Percentiles rank a stretch among this genome's conserved stretches.
Conservation (phyloP, 2,888 invertebrate species). For the Omphaloscelis lunosa region DNA sequence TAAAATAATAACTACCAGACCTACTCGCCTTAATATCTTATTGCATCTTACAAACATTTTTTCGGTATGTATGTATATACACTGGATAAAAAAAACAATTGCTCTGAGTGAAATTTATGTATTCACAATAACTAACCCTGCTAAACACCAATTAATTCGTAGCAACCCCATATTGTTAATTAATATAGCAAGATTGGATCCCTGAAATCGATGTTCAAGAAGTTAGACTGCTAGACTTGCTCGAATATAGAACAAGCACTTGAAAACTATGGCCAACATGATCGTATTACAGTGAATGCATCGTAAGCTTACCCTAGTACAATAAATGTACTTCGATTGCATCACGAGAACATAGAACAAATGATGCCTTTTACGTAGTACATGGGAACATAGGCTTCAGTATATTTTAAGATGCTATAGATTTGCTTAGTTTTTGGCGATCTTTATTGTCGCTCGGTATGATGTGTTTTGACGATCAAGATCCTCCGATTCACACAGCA, state of each 20-base stretch:
- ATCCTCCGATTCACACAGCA: no score
- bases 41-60: no score
- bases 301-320: neutral
- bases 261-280: constrained; percentile 27
- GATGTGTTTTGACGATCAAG: neutral
- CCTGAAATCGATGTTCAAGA: constrained; percentile 16
- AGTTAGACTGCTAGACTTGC: constrained; percentile 20
- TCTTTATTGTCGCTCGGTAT: neutral
- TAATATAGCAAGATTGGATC: constrained; percentile 18
- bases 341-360: neutral
- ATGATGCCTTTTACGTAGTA: neutral
- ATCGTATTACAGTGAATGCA: constrained; percentile 10
- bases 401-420: neutral
- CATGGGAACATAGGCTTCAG: neutral
- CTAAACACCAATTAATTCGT: neutral
- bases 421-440: neutral
- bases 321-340: neutral
- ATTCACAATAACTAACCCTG: neutral
- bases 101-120: neutral
- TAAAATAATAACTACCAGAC: neutral
- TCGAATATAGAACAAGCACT: constrained; percentile 21
- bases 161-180: constrained; percentile 7
- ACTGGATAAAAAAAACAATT: neutral
- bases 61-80: neutral
- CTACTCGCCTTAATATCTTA: no score